Evolutionary conservation across 2,113 vertebrate genomes (phyloP).

Genomic region (Myrmecophaga tridactyla): DNA sequence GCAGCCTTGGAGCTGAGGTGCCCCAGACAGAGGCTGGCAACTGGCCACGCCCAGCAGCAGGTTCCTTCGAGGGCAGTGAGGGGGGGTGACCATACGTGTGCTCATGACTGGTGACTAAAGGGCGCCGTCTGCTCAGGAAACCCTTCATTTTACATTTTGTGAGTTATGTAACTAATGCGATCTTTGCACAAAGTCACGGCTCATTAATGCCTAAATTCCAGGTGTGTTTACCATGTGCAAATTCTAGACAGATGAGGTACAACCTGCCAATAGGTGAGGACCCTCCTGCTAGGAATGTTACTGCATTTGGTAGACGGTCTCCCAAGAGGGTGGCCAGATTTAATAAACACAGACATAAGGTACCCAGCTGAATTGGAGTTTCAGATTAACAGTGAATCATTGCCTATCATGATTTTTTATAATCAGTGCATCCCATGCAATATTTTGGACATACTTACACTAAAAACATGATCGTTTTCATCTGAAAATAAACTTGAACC

Average conservation of each 20-base stretch:
- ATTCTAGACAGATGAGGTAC: neutral
- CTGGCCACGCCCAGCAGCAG: neutral
- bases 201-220: neutral
- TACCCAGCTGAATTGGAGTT: neutral
- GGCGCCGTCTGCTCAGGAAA: neutral
- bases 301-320: neutral
- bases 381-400: neutral
- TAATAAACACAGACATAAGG: neutral
- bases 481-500: neutral
- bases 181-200: neutral
- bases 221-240: neutral
- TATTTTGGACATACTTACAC: neutral
- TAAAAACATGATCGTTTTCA: neutral
- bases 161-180: neutral
- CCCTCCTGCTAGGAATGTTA: neutral
- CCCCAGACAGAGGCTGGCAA: rapidly evolving
- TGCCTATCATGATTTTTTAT: no score
- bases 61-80: no score
- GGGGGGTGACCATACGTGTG: neutral
- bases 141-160: no score
- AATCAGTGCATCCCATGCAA: neutral
- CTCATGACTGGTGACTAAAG: neutral
- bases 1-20: neutral
- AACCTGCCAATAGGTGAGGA: no score
- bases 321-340: neutral